phyloP scores from a whole-genome alignment of 1,140 invertebrate genomes.

The Rhopalosiphum maidis region DNA sequence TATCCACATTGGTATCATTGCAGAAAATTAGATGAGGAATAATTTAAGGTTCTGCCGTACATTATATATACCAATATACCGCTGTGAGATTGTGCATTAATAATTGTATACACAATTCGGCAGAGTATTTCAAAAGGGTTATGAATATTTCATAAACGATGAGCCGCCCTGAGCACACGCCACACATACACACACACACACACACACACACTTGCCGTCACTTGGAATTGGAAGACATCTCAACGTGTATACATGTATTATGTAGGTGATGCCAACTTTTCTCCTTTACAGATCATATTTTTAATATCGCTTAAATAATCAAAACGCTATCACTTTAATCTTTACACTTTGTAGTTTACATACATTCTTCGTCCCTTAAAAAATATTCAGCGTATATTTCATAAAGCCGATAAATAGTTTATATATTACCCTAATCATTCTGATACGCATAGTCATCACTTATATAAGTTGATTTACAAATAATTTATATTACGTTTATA shows the following conservation, averaged over 20 bases:
- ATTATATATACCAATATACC: neutral
- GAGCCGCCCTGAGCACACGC: neutral
- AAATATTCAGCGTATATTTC: no score
- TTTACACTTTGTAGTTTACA: neutral
- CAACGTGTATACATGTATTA: neutral
- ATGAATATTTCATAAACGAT: constrained; percentile 15
- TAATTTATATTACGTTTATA: neutral
- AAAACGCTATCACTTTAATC: neutral
- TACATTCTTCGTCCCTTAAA: neutral
- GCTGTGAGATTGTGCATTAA: constrained; percentile 20
- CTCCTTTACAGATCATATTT: neutral
- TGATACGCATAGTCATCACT: no score
- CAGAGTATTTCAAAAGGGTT: constrained; percentile 19
- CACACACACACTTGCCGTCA: neutral
- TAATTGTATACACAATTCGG: constrained; percentile 20
- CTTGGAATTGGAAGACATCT: neutral
- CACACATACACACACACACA: no score
- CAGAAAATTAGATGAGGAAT: constrained; percentile 7
- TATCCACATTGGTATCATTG: neutral
- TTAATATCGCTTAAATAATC: neutral
- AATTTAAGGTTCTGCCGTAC: neutral
- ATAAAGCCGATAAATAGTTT: no score
- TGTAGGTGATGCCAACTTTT: neutral
- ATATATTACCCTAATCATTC: no score
- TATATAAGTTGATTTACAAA: neutral